These are phyloP conservation scores for Sinocyclocheilus anshuiensis DNA, from an alignment of 2,113 vertebrate genomes.

Conservation along the genomic window DNA sequence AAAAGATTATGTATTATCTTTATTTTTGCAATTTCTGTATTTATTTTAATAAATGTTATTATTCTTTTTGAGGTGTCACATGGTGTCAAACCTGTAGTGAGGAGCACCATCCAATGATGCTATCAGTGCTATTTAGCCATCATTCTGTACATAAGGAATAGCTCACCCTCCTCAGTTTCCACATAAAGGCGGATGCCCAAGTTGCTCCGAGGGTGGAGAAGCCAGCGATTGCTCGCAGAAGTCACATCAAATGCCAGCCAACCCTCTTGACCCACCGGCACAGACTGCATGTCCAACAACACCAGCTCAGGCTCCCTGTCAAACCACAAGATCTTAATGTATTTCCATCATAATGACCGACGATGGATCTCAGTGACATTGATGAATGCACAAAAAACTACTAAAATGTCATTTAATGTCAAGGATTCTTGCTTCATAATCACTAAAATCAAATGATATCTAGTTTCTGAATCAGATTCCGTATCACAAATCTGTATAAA, in stretches of 20 bases:
- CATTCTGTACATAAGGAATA: not conserved
- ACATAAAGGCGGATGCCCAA: constrained; percentile 90
- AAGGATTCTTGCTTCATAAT: not conserved
- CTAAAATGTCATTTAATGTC: not conserved
- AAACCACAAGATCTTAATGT: constrained; percentile 45
- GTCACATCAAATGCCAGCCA: constrained; percentile 95
- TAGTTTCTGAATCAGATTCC: not conserved
- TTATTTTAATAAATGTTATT: not conserved
- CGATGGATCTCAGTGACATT: not conserved
- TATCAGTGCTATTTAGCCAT: not conserved
- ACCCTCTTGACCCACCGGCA: constrained; percentile 84
- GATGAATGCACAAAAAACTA: not conserved
- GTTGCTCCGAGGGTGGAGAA: constrained; percentile 81
- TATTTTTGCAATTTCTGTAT: too few relatives aligned
- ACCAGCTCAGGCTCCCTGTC: constrained; percentile 89
- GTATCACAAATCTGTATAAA: not conserved
- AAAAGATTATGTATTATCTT: too few relatives aligned
- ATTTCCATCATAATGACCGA: not conserved
- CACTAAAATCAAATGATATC: not conserved
- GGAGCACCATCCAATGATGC: not conserved
- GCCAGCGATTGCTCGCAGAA: constrained; percentile 88
- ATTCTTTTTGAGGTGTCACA: not conserved
- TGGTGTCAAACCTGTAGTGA: not conserved
- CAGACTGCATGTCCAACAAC: constrained; percentile 90
- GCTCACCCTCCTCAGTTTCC: constrained; percentile 87